Evolutionary conservation across 2,888 invertebrate genomes (phyloP), one percentile per base, ranked within the genome.

Genomic region (Cerastoderma edule): DNA sequence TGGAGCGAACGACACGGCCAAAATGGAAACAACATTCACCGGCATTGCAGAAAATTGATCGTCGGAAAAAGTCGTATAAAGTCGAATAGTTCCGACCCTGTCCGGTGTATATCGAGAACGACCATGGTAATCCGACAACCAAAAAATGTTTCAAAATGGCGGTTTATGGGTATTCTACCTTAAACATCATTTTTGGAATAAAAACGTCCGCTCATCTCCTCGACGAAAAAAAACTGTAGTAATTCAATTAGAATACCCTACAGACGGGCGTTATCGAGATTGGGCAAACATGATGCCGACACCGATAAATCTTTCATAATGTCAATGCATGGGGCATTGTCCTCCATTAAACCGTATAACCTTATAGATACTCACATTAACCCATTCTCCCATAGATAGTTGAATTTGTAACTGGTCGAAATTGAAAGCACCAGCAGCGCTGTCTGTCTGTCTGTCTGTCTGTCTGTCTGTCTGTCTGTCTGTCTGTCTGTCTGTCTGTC

Each of bases 401-500:
- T 39, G 10, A 39, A 16, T 39, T 16, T 10, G 39, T 39, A 8
- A 16, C 8, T 39, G 10, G 16, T 10, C 16, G 10, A 8, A 8
- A 10, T 16, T 39, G 16, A 10, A 8, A 39, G 16, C 16, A 8
- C 39, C 8, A 10, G 10, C 8, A 39, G 8, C 39, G 10, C 8
- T 39, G 10, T 16, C 8, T 10, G 16, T 39, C 39, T 16, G 16
- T 16, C 39, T 8, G 28, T 54, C 13, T 28, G 28, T 28, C 54
- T 28, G 28, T 54, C 3, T 54, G 16, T 54, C 54, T 27, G 28
- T 27, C n/a, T 30, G n/a, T 65, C 50, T 30, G 28, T 39, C 32
- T 24, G 44, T 35, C 35, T 24, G 44, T 64, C 63, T 24, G 33
- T 64, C 63, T 39, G 33, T 64, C 63, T 24, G 33, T 44, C 63